Evolutionary conservation across 2,797 vertebrate species (phyloP), one percentile per base, ranked within the genome.

Genomic region (Acanthurus tractus): DNA sequence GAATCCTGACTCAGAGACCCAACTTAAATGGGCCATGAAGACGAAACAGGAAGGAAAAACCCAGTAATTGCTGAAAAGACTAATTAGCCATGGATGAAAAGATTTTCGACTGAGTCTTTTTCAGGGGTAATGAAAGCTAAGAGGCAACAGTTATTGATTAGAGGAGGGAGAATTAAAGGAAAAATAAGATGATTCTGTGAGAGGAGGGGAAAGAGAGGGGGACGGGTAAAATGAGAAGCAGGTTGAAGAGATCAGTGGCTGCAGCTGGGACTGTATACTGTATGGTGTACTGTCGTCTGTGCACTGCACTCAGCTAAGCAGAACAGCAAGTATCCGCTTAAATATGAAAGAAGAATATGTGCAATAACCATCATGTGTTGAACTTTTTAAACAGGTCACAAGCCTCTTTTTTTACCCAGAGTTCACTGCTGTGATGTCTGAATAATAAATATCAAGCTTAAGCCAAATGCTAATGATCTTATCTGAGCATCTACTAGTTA

Each of bases 1-100:
- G 63, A 81, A 42, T 83, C 57, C 70, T 42, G 44, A 77, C 72
- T 82, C 53, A 54, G 44, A 83, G 81, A 70, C 54, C 2, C 62
- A 49, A 34, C 46, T 71, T 48, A 83, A 94, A 92, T 92, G 84
- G 52, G 13, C 84, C 88, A 2, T 90, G 81, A 86, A 85, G 68
- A 67, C 65, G 45, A 74, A 87, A 22, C 82, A 69, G 76, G 88
- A 87, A 74, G 79, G 78, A 84, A 83, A 83, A 90, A 78, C 58
- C 59, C 14, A 67, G 63, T 84, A 81, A 88, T 87, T 76, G 77
- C 62, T 76, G 67, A 85, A 83, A 84, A 61, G 77, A 65, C 72
- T 82, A 78, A 92, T 92, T 87, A 82, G 36, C 25, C 20, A 0
- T 82, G 69, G 75, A 89, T 86, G 74, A 90, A 84, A 86, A 74